phyloP scores from a whole-genome alignment of 2,888 invertebrate species.

The Hermodice carunculata region DNA sequence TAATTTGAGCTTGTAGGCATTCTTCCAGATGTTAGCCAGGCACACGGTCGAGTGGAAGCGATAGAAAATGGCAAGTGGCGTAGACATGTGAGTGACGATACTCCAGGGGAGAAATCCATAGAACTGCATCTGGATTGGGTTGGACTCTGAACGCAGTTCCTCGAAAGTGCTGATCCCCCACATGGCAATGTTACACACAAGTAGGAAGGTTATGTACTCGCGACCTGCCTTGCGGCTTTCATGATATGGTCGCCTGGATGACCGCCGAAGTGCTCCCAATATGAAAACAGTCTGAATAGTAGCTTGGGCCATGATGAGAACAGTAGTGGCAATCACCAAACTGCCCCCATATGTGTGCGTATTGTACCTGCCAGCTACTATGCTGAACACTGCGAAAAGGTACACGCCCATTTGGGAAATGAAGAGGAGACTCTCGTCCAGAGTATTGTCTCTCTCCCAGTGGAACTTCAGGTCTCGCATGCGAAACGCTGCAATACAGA shows the following conservation, averaged over 20 bases:
- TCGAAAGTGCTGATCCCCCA: constrained; percentile 97
- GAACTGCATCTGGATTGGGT: constrained; percentile 91
- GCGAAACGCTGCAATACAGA: constrained; percentile 85
- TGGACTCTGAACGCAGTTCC: constrained; percentile 91
- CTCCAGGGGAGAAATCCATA: constrained; percentile 95
- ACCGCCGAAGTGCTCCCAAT: constrained; percentile 90
- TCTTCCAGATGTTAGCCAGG: constrained; percentile 95
- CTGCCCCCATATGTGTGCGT: constrained; percentile 84
- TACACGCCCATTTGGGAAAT: constrained; percentile 94
- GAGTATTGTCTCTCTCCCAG: constrained; percentile 37
- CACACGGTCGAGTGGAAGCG: constrained; percentile 93
- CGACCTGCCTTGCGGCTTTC: constrained; percentile 95
- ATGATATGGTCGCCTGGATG: constrained; percentile 90
- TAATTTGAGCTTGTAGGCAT: constrained; percentile 80
- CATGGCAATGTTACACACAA: constrained; percentile 96
- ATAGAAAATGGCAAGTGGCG: constrained; percentile 95
- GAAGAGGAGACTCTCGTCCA: constrained; percentile 77
- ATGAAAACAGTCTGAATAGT: constrained; percentile 94
- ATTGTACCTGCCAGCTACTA: constrained; percentile 89
- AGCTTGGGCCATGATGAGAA: constrained; percentile 89
- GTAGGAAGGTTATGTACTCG: constrained; percentile 93
- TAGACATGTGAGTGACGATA: constrained; percentile 88
- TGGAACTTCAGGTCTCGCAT: constrained; percentile 75
- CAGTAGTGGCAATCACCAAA: constrained; percentile 90
- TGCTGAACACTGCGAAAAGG: constrained; percentile 91